Conservation (phyloP, 2,113 vertebrate species). For the Lipophrys pholis region DNA sequence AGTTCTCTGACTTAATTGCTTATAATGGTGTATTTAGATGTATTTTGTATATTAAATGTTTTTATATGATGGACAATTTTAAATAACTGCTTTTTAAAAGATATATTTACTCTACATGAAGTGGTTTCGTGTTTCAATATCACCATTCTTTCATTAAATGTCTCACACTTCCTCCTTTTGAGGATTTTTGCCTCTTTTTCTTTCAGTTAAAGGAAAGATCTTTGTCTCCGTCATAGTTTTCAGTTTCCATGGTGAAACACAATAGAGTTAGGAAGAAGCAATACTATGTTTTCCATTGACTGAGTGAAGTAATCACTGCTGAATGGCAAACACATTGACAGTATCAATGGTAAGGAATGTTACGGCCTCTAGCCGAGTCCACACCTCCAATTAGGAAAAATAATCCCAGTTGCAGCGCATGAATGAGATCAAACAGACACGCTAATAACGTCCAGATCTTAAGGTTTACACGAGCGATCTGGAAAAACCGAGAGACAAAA, state of each 20-base stretch:
- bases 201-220: background rate
- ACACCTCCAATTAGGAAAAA: constrained; percentile 55
- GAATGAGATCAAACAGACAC: constrained; percentile 47
- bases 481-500: constrained; percentile 9
- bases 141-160: background rate
- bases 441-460: constrained; percentile 61
- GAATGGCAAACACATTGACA: constrained; percentile 57
- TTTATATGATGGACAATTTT: constrained; percentile 1
- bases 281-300: constrained; percentile 30
- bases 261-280: constrained; percentile 23
- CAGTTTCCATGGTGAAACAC: constrained; percentile 24
- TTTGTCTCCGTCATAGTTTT: background rate
- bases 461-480: constrained; percentile 45
- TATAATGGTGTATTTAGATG: background rate
- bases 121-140: background rate
- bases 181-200: background rate
- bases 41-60: background rate
- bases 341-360: constrained; percentile 49
- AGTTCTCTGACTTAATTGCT: background rate
- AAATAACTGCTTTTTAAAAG: no score
- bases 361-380: constrained; percentile 18
- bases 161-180: background rate
- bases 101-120: background rate
- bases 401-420: constrained; percentile 34
- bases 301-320: constrained; percentile 34